Conservation (phyloP, 2,888 invertebrate genomes). For the Gortyna flavago region DNA sequence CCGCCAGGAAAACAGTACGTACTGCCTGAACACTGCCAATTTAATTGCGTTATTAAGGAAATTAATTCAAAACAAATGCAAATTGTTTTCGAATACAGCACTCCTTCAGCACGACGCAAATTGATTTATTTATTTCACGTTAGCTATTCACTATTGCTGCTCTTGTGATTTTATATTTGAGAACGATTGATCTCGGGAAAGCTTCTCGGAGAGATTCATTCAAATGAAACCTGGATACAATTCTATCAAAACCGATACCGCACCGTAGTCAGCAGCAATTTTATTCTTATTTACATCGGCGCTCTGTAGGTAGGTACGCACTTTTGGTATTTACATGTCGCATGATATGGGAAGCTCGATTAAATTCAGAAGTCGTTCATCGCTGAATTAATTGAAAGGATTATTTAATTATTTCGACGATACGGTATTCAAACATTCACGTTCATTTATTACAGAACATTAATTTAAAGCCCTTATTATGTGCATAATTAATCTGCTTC, state of each 20-base stretch:
- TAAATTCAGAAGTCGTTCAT: constrained; percentile 31
- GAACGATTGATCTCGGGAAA: constrained; percentile 61
- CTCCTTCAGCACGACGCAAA: constrained; percentile 36
- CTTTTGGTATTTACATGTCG: constrained; percentile 44
- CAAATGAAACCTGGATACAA: constrained; percentile 62
- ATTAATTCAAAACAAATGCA: constrained; percentile 63
- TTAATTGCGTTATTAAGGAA: constrained; percentile 65
- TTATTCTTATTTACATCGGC: constrained; percentile 44
- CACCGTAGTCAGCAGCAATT: constrained; percentile 30
- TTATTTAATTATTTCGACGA: constrained; percentile 48
- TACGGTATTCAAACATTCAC: constrained; percentile 34
- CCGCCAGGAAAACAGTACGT: constrained; percentile 57
- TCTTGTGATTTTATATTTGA: constrained; percentile 60
- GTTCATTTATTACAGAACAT: constrained; percentile 31
- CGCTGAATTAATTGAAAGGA: constrained; percentile 58
- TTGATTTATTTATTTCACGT: constrained; percentile 53
- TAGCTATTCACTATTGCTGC: constrained; percentile 27
- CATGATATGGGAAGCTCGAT: constrained; percentile 19
- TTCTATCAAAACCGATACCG: constrained; percentile 43
- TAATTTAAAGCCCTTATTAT: constrained; percentile 29
- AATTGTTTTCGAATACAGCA: constrained; percentile 49
- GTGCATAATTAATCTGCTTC: constrained; percentile 22
- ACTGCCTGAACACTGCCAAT: constrained; percentile 54
- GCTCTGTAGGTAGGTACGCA: constrained; percentile 33
- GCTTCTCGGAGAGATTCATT: constrained; percentile 46